Conservation (phyloP, 1,140 invertebrate species). For the Drosophila bifasciata region DNA sequence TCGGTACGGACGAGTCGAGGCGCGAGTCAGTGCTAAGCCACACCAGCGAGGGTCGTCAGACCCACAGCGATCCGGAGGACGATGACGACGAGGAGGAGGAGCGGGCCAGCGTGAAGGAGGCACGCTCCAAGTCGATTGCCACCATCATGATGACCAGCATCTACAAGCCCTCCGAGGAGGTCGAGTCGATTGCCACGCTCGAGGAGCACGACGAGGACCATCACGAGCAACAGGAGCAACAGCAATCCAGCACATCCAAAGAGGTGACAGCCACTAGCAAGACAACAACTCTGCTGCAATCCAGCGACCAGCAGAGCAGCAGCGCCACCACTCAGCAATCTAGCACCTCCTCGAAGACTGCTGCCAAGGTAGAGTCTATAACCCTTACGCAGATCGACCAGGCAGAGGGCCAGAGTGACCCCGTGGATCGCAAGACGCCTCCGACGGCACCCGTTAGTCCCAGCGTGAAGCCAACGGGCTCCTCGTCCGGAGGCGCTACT, state of each 20-base stretch:
- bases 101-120: constrained; percentile 66
- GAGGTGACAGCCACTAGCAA: constrained; percentile 21
- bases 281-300: constrained; percentile 50
- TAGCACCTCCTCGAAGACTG: constrained; percentile 38
- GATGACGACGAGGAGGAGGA: constrained; percentile 67
- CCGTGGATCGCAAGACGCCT: constrained; percentile 72
- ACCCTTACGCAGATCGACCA: constrained; percentile 61
- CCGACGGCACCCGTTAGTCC: constrained; percentile 82
- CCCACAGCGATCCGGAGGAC: constrained; percentile 78
- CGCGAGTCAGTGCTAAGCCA: constrained; percentile 75
- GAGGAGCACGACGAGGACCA: constrained; percentile 59
- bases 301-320: constrained; percentile 50
- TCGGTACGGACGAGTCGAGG: constrained; percentile 71
- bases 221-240: constrained; percentile 32
- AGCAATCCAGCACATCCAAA: constrained; percentile 1
- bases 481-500: constrained; percentile 10
- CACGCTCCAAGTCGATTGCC: constrained; percentile 81
- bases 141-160: constrained; percentile 84
- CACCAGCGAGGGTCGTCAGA: constrained; percentile 71
- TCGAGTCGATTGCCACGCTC: constrained; percentile 44
- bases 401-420: constrained; percentile 26
- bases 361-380: constrained; percentile 62
- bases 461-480: constrained; percentile 54
- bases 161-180: constrained; percentile 76
- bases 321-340: constrained; percentile 29